These are phyloP conservation scores for Macrosteles quadrilineatus DNA, from an alignment of 1,140 invertebrate species.

Conservation along the genomic window DNA sequence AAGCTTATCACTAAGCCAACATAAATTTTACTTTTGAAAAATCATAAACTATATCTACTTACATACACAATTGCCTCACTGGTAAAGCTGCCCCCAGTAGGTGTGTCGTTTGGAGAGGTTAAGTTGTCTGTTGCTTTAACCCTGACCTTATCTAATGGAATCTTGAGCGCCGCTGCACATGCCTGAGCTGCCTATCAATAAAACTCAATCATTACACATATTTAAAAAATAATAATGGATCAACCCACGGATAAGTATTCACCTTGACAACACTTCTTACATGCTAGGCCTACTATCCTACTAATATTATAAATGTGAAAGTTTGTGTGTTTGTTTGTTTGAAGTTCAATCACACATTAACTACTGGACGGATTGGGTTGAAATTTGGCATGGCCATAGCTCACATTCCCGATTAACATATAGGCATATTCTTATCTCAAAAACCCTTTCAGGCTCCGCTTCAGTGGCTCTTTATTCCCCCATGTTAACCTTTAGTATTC, in stretches of 20 bases:
- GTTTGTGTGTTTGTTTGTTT: no score
- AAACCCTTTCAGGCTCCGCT: no score
- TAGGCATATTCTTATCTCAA: no score
- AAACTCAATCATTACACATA: not conserved
- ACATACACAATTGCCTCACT: conserved; percentile 69
- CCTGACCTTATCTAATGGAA: conserved; percentile 67
- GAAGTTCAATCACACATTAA: not conserved
- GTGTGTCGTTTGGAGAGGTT: conserved; percentile 61
- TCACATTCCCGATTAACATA: no score
- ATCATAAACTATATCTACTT: no score
- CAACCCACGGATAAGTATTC: not conserved
- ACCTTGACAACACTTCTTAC: not conserved
- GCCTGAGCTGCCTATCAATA: conserved; percentile 69
- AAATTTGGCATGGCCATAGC: no score
- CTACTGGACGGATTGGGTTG: not conserved
- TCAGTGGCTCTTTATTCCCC: no score
- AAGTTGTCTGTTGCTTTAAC: conserved; percentile 69
- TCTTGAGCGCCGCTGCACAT: conserved; percentile 69
- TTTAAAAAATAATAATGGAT: not conserved
- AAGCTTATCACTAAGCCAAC: no score
- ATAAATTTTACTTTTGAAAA: no score
- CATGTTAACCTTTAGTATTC: no score
- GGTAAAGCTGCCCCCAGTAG: conserved; percentile 70
- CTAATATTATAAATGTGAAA: no score
- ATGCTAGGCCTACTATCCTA: not conserved